A percentile compares a stretch with the other conserved stretches of the same genome.
Conservation (phyloP, 1,140 invertebrate genomes). For the Pseudomyrmex dendroicus region DNA sequence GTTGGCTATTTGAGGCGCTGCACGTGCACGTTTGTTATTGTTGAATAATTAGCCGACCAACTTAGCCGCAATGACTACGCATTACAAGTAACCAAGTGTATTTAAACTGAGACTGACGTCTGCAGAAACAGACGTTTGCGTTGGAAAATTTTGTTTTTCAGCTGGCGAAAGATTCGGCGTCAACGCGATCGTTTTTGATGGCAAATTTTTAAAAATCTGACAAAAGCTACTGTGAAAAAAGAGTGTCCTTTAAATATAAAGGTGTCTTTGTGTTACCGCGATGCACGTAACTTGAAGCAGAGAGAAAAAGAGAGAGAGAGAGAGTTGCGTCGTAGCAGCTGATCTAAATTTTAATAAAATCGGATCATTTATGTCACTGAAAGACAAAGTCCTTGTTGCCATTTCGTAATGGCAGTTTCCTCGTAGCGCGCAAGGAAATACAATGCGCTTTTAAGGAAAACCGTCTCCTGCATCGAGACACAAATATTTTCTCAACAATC, state of each 20-base stretch:
- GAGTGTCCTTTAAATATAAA: neutral
- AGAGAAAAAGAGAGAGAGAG: too few species aligned
- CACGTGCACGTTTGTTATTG: neutral
- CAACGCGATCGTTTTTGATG: neutral
- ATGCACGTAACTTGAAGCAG: neutral
- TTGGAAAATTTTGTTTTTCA: neutral
- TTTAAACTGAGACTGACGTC: neutral
- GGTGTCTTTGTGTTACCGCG: neutral
- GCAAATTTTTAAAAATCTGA: neutral
- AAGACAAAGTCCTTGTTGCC: neutral
- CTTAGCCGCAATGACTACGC: too few species aligned
- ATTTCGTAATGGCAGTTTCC: neutral
- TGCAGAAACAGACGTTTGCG: neutral
- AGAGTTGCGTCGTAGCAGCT: neutral
- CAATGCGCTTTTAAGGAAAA: too few species aligned
- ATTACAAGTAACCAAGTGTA: conserved; percentile 6
- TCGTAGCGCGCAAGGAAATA: neutral
- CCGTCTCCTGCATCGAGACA: too few species aligned
- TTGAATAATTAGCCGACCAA: neutral
- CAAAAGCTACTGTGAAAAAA: too few species aligned
- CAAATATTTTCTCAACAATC: too few species aligned
- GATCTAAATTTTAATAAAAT: neutral
- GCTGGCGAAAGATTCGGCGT: neutral
- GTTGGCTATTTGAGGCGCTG: neutral
- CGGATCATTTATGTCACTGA: neutral